These are phyloP conservation scores for Eristalinus aeneus DNA, from an alignment of 2,888 invertebrate species.

Conservation along the genomic window DNA sequence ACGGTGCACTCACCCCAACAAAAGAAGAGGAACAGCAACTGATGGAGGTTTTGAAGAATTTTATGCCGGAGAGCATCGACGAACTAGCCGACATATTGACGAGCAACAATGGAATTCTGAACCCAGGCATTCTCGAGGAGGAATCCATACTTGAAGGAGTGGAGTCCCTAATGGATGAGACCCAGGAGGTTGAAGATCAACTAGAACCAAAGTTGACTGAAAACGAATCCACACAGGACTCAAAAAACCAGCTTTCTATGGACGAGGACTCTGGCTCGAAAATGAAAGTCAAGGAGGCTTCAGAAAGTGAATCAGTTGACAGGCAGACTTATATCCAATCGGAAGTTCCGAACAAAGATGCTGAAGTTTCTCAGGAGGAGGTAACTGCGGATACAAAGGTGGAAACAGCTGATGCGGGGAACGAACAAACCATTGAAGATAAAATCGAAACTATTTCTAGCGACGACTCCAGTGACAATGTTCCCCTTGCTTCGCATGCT, in stretches of 20 bases:
- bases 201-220: conserved; percentile 73
- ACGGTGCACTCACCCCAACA: conserved; percentile 64
- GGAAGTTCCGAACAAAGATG: not conserved
- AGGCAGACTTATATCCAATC: not conserved
- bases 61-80: conserved; percentile 78
- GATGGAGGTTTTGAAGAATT: conserved; percentile 78
- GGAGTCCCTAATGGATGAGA: conserved; percentile 73
- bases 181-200: conserved; percentile 73
- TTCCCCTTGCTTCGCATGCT: conserved; percentile 74
- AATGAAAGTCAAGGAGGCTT: conserved; percentile 48
- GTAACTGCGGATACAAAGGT: conserved; percentile 4
- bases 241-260: conserved; percentile 38
- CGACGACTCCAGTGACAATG: conserved; percentile 79
- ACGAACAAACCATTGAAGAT: not conserved
- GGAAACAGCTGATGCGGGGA: not conserved
- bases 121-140: conserved; percentile 78
- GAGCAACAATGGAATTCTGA: conserved; percentile 72
- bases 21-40: conserved; percentile 78
- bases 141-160: conserved; percentile 78
- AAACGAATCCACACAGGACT: conserved; percentile 2
- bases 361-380: conserved; percentile 17
- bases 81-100: conserved; percentile 78
- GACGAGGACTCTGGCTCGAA: conserved; percentile 29
- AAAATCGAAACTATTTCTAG: conserved; percentile 75
- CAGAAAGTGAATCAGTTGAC: conserved; percentile 32